A percentile compares a stretch with the other conserved stretches of the same genome.
Evolutionary conservation across 2,888 invertebrate genomes (phyloP).

Genomic region (Petrophora chlorosata): DNA sequence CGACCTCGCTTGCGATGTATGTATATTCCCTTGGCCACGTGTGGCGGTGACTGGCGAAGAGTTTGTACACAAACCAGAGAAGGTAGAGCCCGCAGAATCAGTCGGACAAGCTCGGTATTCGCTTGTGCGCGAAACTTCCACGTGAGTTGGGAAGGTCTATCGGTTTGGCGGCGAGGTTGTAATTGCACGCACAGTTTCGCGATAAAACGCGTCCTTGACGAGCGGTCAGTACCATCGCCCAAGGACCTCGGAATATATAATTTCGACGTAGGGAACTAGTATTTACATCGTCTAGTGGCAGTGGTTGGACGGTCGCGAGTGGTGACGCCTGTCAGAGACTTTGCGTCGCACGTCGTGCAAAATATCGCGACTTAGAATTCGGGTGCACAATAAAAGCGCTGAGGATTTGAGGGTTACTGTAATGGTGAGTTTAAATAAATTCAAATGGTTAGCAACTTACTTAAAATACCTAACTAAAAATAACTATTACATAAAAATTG

Average conservation of each 20-base stretch:
- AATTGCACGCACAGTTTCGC: constrained; percentile 70
- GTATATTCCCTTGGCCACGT: constrained; percentile 55
- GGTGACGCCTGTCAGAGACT: constrained; percentile 53
- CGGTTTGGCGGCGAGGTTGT: constrained; percentile 48
- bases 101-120: constrained; percentile 35
- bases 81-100: constrained; percentile 43
- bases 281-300: constrained; percentile 57
- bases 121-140: constrained; percentile 44
- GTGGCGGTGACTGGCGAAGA: constrained; percentile 48
- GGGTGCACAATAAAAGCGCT: constrained; percentile 66
- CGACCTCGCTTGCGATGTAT: constrained; percentile 67
- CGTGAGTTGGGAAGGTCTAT: constrained; percentile 45
- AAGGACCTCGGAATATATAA: constrained; percentile 68
- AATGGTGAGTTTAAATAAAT: constrained; percentile 60
- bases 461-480: too few species aligned
- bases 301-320: constrained; percentile 58
- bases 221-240: constrained; percentile 70
- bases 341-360: constrained; percentile 42
- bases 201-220: constrained; percentile 70
- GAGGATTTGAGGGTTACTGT: constrained; percentile 68
- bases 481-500: too few species aligned
- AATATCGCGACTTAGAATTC: constrained; percentile 72
- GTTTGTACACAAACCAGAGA: constrained; percentile 42
- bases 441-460: neutral
- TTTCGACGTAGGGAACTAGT: constrained; percentile 55